A percentile compares a stretch with the other conserved stretches of the same genome.
These are phyloP conservation scores for Plebejus melissa DNA, from an alignment of 2,888 invertebrate genomes.

Conservation along the genomic window DNA sequence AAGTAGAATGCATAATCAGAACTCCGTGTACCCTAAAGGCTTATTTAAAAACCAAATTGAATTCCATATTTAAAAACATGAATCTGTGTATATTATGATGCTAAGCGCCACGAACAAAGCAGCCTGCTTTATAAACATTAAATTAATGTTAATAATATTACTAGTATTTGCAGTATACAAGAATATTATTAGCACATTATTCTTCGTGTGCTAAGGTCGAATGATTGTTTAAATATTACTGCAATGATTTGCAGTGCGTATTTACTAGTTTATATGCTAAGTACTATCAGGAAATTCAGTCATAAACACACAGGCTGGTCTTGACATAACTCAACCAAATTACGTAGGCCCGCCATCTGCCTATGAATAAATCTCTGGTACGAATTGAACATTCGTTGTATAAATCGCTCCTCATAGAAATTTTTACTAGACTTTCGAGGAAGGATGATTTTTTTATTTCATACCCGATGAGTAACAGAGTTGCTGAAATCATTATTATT, in stretches of 20 bases:
- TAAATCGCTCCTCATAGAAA: not conserved
- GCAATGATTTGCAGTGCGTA: not conserved
- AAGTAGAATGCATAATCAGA: constrained; percentile 21
- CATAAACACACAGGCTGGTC: not conserved
- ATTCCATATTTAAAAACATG: constrained; percentile 27
- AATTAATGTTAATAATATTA: constrained; percentile 12
- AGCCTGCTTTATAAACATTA: constrained; percentile 22
- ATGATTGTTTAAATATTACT: constrained; percentile 5
- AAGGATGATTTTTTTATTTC: not conserved
- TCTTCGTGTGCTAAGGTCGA: constrained; percentile 3
- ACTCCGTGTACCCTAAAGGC: constrained; percentile 26
- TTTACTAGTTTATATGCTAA: not conserved
- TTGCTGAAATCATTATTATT: not conserved
- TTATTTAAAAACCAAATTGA: constrained; percentile 28
- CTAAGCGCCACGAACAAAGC: constrained; percentile 25
- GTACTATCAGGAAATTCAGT: not conserved
- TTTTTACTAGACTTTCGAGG: not conserved
- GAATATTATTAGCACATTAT: constrained; percentile 23
- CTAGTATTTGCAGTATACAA: not conserved
- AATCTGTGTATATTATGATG: constrained; percentile 24
- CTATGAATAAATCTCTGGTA: too few relatives aligned
- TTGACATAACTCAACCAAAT: too few relatives aligned
- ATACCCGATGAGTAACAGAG: not conserved
- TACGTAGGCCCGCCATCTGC: too few relatives aligned
- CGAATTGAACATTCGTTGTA: too few relatives aligned